Base-by-base conservation (phyloP, 2,888 invertebrate genomes). In the Noctuana brunneofusca region DNA sequence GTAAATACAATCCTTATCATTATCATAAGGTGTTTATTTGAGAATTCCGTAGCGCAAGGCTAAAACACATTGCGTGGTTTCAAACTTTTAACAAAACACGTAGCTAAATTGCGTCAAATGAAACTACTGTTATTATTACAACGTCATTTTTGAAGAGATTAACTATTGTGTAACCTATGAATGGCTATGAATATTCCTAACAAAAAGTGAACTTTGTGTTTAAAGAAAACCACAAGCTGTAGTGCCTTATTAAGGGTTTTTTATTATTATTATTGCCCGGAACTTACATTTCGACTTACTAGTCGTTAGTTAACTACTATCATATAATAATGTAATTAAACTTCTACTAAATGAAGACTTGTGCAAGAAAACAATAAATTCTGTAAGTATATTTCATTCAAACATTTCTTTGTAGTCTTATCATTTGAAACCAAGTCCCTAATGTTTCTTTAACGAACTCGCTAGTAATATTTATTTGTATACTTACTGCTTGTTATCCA, bases 1-100 rank as follows among this genome's bases (percentile, higher is more conserved):
- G n/a, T 38, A 38, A 43, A 43, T 70, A 66, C 66, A 70, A 70
- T 70, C 70, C 69, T 72, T 76, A 84, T 84, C 84, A 83, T 73
- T 83, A 43, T 43, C 43, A 43, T 43, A 85, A 82, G 81, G 78
- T 75, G 81, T 83, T 80, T 76, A 77, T 80, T 81, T 77, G 78
- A 73, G 71, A 75, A 76, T 38, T 71, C 73, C 69, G 71, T 71
- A 71, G 68, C 70, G 72, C 69, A 69, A 64, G 65, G 65, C 56
- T 69, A 68, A 75, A 75, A 76, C 74, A 73, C 66, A 79, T 72
- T 71, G 67, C 43, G 58, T 65, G 63, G 24, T 46, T 53, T 20
- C 38, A 48, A 48, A 53, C 52, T 58, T 59, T 30, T 14, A 9
- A 5, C 1, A 11, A 43, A 20, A 32, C 43, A 59, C 43, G 43